phyloP scores from a whole-genome alignment of 1,140 invertebrate species.

The Archegozetes longisetosus region DNA sequence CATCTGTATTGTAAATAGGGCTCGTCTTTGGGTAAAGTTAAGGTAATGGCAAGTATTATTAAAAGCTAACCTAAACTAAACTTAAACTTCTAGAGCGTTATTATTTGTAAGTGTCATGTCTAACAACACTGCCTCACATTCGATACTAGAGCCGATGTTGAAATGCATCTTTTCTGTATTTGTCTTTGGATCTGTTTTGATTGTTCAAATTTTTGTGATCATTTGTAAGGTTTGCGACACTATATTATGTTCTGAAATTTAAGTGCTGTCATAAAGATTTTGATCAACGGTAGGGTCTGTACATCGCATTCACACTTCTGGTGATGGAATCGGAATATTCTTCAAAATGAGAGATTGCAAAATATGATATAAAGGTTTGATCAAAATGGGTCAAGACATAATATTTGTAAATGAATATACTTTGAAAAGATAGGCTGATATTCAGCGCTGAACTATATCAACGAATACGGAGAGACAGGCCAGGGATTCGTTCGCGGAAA shows the following conservation, averaged over 20 bases:
- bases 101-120: too few relatives aligned
- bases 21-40: too few relatives aligned
- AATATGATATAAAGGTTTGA: constrained; percentile 42
- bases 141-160: too few relatives aligned
- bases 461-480: constrained; percentile 96
- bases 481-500: constrained; percentile 82
- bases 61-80: too few relatives aligned
- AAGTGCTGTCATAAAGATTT: constrained; percentile 90
- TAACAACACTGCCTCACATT: too few relatives aligned
- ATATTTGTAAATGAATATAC: neutral
- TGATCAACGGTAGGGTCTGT: constrained; percentile 66
- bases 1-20: too few relatives aligned
- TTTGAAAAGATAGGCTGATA: constrained; percentile 49
- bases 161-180: too few relatives aligned
- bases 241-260: constrained; percentile 82
- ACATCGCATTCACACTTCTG: constrained; percentile 73
- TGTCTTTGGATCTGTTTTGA: too few relatives aligned
- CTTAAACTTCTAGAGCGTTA: too few relatives aligned
- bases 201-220: too few relatives aligned
- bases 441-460: constrained; percentile 78
- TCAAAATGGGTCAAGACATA: neutral
- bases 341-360: constrained; percentile 89
- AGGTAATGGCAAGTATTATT: too few relatives aligned
- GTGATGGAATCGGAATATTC: constrained; percentile 76
- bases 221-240: constrained; percentile 48